phyloP scores from a whole-genome alignment of 2,113 vertebrate genomes.

The Sula dactylatra region DNA sequence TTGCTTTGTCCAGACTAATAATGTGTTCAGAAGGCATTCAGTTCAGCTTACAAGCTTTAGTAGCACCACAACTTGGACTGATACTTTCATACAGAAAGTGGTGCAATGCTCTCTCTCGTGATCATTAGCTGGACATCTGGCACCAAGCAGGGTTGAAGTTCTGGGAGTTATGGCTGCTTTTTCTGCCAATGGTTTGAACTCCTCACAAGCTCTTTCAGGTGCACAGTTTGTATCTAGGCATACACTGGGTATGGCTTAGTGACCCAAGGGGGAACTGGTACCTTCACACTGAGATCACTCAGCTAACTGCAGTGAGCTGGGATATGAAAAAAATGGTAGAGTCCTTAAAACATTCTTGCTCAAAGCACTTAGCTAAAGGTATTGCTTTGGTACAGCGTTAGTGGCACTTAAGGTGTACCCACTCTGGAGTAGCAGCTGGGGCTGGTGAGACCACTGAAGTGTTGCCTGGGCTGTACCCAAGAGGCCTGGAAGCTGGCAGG shows the following conservation, averaged over 20 bases:
- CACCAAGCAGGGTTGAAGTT: neutral
- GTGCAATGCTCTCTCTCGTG: neutral
- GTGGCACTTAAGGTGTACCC: neutral
- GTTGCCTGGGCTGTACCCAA: neutral
- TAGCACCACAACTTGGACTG: neutral
- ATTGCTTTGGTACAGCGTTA: neutral
- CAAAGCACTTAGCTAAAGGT: neutral
- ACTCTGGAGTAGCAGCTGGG: neutral
- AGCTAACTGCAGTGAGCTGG: neutral
- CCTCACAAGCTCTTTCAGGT: neutral
- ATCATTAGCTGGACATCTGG: neutral
- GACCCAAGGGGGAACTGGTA: neutral
- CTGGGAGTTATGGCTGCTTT: neutral
- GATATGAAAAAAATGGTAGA: neutral
- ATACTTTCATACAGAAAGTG: neutral
- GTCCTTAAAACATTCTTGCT: neutral
- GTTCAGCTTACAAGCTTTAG: neutral
- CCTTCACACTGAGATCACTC: neutral
- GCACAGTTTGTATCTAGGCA: neutral
- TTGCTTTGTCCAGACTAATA: neutral
- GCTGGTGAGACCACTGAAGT: neutral
- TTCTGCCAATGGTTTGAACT: neutral
- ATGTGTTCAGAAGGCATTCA: neutral
- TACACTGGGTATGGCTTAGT: neutral
- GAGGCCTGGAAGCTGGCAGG: neutral